Evolutionary conservation across 2,888 invertebrate species (phyloP).

Genomic region (Sympetrum striolatum): DNA sequence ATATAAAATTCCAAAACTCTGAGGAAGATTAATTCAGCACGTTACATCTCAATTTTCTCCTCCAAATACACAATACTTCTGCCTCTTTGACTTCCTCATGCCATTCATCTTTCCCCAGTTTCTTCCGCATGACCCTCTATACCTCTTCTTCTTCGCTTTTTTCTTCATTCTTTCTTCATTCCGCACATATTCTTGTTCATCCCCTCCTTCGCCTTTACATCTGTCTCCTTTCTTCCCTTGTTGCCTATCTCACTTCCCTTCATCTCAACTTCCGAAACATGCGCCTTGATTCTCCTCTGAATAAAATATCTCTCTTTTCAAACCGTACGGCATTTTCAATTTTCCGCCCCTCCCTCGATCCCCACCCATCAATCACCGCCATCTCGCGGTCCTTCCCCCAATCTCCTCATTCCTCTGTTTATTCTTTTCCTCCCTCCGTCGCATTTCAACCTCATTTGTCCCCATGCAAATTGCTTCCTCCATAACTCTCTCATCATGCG

Average conservation of each 20-base stretch:
- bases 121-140: too few relatives aligned
- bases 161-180: too few relatives aligned
- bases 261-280: neutral
- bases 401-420: neutral
- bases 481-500: constrained; percentile 31
- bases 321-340: neutral
- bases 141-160: too few relatives aligned
- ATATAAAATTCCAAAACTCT: too few relatives aligned
- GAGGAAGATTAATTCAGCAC: too few relatives aligned
- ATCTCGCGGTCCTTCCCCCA: neutral
- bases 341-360: neutral
- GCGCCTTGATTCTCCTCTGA: neutral
- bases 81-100: too few relatives aligned
- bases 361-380: neutral
- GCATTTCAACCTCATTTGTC: constrained; percentile 38
- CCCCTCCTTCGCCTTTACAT: too few relatives aligned
- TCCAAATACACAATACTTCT: too few relatives aligned
- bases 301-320: neutral
- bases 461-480: constrained; percentile 33
- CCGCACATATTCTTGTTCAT: too few relatives aligned
- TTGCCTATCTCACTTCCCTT: neutral
- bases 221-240: too few relatives aligned
- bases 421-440: neutral
- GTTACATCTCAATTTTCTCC: too few relatives aligned
- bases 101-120: too few relatives aligned